Base-by-base conservation (phyloP, 2,888 invertebrate genomes). In the Timandra comae region DNA sequence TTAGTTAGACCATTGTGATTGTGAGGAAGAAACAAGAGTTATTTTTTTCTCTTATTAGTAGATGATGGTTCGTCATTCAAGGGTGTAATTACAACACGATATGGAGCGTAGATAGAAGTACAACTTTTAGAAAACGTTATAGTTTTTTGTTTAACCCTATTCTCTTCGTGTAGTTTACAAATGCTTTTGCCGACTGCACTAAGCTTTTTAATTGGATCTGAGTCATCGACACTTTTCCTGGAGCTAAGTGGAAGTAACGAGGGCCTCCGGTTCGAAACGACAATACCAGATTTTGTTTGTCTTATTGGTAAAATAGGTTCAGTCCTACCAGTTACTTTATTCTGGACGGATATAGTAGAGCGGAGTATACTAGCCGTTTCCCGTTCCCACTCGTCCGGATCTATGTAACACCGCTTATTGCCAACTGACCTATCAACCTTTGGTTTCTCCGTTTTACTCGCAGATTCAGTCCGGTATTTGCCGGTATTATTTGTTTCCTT, bases 311-410 rank as follows among this genome's bases (percentile, higher is more conserved):
- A 41, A 31, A 55, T 35, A 7, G 61, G 48, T 34, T 81, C 81
- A n/a, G 61, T 45, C 47, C 67, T 72, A 46, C 43, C 49, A 12
- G 56, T 46, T 26, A 67, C 47, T 69, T 81, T 82, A 41, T 81
- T 81, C 39, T 82, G 81, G 31, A 85, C 78, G 3, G 84, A 82
- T 53, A 85, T 75, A 2, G 84, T 84, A 2, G 82, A 68, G 21
- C 84, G 72, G 11, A 80, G 68, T 34, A 88, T 88, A 65, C 88
- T 88, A 46, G 86, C 86, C 22, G 88, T 88, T 54, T 88, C 86
- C 31, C 82, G 77, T 62, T 88, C 87, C 87, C 88, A 88, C 41
- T 78, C 74, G 23, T 64, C 49, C 11, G 86, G 86, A 50, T 87
- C 86, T 45, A 87, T 87, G 49, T 86, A 87, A 58, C 86, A 87